Base-by-base conservation (phyloP, 2,888 invertebrate species). In the Willowsia nigromaculata region DNA sequence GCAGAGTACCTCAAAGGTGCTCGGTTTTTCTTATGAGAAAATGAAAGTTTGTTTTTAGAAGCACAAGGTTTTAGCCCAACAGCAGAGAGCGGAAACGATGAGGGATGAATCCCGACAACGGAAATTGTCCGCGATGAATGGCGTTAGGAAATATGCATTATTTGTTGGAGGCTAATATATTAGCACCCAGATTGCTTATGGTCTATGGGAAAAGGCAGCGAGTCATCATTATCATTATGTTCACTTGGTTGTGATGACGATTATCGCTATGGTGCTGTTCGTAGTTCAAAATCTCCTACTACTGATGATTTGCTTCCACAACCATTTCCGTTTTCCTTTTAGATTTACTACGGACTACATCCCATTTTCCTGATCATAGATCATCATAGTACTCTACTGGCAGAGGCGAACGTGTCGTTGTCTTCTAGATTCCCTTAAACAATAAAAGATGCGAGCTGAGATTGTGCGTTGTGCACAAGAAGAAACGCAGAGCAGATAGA, bases 131-230 rank as follows among this genome's bases (percentile, higher is more conserved):
- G 56, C 62, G 78, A 88, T 65, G 65, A 56, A 86, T 86, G 83
- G 78, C 76, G 88, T 83, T 62, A 82, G 88, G 88, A 88, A 88
- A 59, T 82, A 76, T 71, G 81, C 40, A 86, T 53, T 68, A 88
- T 88, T 88, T 62, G 76, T 83, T 88, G 33, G 82, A 59, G 78
- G 27, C 68, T 68, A 68, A 83, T 53, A 83, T 83, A 68, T 83
- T 85, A 65, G 78, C 78, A 62, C 78, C 40, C 30, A 84, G 22
- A 0, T 56, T 25, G 1, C 56, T 71, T 33, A 59, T 15, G 37
- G 1, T 40, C 43, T 33, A 59, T 15, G 37, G 47, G 27, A 11
- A 81, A 37, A 47, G 27, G 43, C 33, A 25, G 4, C 27, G 25
- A 47, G 74, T 50, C 53, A 50, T 71, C 25, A 43, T 65, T 53